A percentile compares a stretch with the other conserved stretches of the same genome.
Evolutionary conservation across 2,888 invertebrate genomes (phyloP).

Genomic region (Neuroscelio doddi): DNA sequence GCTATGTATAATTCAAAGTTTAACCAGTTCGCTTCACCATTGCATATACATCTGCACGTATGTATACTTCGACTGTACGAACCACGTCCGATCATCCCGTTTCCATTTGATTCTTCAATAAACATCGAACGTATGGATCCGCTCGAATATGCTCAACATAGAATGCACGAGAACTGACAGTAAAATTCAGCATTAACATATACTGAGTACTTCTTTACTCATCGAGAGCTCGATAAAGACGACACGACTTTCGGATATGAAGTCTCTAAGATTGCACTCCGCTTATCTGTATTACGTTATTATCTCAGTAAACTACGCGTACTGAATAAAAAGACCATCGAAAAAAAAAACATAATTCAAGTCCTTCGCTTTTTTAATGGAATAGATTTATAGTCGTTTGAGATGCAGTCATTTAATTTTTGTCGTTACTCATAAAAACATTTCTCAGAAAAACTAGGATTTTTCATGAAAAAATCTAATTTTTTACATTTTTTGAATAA

Average conservation of each 20-base stretch:
- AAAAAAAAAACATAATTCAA: conserved; percentile 15
- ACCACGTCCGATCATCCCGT: conserved; percentile 5
- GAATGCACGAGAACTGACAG: not conserved
- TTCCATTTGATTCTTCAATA: conserved; percentile 25
- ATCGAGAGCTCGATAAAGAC: conserved; percentile 16
- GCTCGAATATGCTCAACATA: not conserved
- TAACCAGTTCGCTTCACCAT: conserved; percentile 4
- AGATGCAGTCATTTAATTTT: too few relatives aligned
- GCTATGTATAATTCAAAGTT: conserved; percentile 49
- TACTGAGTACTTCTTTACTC: conserved; percentile 12
- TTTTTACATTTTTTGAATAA: too few relatives aligned
- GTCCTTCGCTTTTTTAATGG: conserved; percentile 35
- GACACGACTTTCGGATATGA: conserved; percentile 21
- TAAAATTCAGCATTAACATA: conserved; percentile 3
- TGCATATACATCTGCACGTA: conserved; percentile 13
- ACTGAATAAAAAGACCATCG: conserved; percentile 28
- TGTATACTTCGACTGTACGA: conserved; percentile 22
- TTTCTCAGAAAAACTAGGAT: too few relatives aligned
- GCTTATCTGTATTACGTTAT: conserved; percentile 41
- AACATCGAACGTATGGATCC: conserved; percentile 9
- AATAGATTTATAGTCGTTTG: too few relatives aligned
- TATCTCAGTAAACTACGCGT: conserved; percentile 36
- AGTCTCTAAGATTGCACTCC: conserved; percentile 30
- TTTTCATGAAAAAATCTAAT: too few relatives aligned
- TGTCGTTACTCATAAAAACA: too few relatives aligned